Evolutionary conservation across 2,797 vertebrate species (phyloP).

Genomic region (Podarcis lilfordi): DNA sequence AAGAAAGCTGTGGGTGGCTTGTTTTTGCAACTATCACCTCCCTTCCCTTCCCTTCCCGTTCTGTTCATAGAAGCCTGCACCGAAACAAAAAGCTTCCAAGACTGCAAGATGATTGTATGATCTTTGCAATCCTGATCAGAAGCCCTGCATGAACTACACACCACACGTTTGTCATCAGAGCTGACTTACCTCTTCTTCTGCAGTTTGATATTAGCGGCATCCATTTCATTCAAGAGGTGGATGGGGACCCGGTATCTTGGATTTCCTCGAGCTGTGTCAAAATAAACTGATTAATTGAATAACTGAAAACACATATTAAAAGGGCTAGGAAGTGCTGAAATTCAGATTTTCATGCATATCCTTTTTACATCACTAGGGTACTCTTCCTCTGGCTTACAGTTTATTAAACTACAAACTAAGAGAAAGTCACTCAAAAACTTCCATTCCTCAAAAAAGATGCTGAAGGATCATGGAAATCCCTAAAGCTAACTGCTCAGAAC

Average conservation of each 20-base stretch:
- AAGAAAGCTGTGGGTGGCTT: not conserved
- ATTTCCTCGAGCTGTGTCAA: slow-evolving; percentile 85
- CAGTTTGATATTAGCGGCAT: slow-evolving; percentile 84
- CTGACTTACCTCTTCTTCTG: slow-evolving; percentile 83
- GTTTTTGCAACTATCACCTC: not conserved
- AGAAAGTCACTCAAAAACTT: not conserved
- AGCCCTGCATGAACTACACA: not conserved
- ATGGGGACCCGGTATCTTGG: slow-evolving; percentile 86
- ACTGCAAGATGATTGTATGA: not conserved
- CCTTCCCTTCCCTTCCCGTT: not conserved
- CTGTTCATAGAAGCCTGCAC: not conserved
- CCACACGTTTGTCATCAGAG: not conserved
- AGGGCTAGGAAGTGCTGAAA: slow-evolving; percentile 15
- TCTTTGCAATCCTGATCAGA: not conserved
- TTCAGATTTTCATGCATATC: not conserved
- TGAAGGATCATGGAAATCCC: not conserved
- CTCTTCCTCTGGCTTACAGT: not conserved
- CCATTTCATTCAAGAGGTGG: slow-evolving; percentile 86
- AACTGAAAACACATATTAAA: slow-evolving; percentile 21
- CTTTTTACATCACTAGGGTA: not conserved
- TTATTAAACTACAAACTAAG: not conserved
- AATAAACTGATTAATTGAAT: slow-evolving; percentile 39
- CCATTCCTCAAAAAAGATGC: not conserved
- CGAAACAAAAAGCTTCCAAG: not conserved
- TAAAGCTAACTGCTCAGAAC: not conserved